These are phyloP conservation scores for Cirrhinus molitorella DNA, from an alignment of 2,797 vertebrate genomes.

Conservation along the genomic window DNA sequence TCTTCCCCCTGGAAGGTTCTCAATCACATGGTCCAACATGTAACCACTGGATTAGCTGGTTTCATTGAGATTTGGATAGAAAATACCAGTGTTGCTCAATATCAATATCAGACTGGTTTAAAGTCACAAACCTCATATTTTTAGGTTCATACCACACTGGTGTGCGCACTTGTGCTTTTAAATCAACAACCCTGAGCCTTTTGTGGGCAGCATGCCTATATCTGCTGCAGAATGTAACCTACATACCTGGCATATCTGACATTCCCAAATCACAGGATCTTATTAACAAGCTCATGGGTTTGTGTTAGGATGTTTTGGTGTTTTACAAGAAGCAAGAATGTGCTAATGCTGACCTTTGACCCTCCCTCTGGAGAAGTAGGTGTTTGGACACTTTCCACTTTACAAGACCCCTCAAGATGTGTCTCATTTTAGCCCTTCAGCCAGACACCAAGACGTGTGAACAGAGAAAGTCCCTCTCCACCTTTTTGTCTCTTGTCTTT, in stretches of 20 bases:
- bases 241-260: slow-evolving; percentile 30
- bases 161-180: not conserved
- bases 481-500: slow-evolving; percentile 24
- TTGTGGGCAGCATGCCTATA: slow-evolving; percentile 9
- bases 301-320: slow-evolving; percentile 15
- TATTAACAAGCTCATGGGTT: slow-evolving; percentile 25
- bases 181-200: not conserved
- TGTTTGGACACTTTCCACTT: slow-evolving; percentile 13
- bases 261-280: slow-evolving; percentile 20
- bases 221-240: not conserved
- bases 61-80: not conserved
- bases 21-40: not conserved
- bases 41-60: slow-evolving; percentile 21
- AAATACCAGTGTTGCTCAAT: not conserved
- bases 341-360: not conserved
- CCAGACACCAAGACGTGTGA: not conserved
- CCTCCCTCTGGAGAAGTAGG: not conserved
- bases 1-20: not conserved
- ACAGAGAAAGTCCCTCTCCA: slow-evolving; percentile 7
- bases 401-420: slow-evolving; percentile 7
- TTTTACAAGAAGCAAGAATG: not conserved
- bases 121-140: not conserved
- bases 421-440: slow-evolving; percentile 2
- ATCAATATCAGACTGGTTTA: not conserved
- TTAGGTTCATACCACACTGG: not conserved